phyloP scores from a whole-genome alignment of 2,113 vertebrate species.

The Silurus asotus region DNA sequence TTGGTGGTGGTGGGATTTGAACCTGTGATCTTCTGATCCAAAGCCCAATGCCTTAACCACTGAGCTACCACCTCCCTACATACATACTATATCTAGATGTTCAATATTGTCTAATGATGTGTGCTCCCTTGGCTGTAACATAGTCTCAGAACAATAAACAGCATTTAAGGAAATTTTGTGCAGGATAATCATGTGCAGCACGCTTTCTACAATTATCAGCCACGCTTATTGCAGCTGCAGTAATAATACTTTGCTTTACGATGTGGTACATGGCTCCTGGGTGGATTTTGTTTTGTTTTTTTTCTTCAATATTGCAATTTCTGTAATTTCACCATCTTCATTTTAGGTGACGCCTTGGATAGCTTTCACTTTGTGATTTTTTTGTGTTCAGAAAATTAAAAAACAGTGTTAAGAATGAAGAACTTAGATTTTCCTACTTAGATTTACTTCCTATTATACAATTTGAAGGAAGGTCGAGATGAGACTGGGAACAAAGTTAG shows the following conservation, averaged over 20 bases:
- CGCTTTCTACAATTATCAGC: background rate
- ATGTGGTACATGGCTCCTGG: background rate
- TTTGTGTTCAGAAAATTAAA: background rate
- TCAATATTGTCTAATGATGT: background rate
- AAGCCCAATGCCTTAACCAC: too few relatives aligned
- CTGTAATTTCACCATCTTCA: background rate
- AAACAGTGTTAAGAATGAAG: background rate
- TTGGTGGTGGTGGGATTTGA: too few relatives aligned
- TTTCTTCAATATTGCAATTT: background rate
- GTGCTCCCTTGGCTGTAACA: background rate
- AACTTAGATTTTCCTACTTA: too few relatives aligned
- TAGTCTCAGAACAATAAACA: background rate
- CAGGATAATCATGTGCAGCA: background rate
- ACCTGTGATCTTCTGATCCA: too few relatives aligned
- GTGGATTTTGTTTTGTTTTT: background rate
- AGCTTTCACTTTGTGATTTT: background rate
- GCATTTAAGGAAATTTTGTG: slow-evolving; percentile 19
- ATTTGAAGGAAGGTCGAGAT: background rate
- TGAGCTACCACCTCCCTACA: too few relatives aligned
- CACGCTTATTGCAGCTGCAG: background rate
- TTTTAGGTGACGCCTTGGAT: background rate
- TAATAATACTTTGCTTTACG: background rate
- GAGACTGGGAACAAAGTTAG: background rate
- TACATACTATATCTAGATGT: too few relatives aligned
- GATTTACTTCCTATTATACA: background rate